Evolutionary conservation across 2,888 invertebrate species (phyloP).

Genomic region (Leptinotarsa tumamoca): DNA sequence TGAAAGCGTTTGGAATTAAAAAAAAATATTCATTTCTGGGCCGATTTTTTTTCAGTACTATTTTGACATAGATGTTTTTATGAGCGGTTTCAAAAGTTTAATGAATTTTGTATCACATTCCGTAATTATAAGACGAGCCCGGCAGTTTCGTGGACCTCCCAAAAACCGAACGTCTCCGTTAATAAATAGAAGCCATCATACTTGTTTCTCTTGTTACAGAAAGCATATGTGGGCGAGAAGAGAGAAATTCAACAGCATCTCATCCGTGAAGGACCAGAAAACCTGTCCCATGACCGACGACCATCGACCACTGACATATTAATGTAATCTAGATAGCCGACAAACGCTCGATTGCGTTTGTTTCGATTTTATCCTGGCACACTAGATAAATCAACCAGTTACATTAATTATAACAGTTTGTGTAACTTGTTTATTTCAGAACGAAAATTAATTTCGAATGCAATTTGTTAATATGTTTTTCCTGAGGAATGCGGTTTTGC

Average conservation of each 20-base stretch:
- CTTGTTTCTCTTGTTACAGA: conserved; percentile 57
- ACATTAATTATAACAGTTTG: conserved; percentile 42
- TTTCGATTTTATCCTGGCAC: conserved; percentile 27
- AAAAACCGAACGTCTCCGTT: conserved; percentile 1
- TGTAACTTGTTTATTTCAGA: conserved; percentile 41
- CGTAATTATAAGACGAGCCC: background rate
- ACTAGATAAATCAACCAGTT: conserved; percentile 31
- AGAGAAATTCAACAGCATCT: conserved; percentile 34
- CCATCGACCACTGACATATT: conserved; percentile 31
- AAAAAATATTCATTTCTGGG: too few species aligned
- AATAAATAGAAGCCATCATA: conserved; percentile 32
- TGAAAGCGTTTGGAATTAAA: too few species aligned
- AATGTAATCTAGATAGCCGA: conserved; percentile 36
- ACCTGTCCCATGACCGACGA: conserved; percentile 40
- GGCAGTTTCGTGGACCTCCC: conserved; percentile 18
- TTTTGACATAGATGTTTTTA: too few species aligned
- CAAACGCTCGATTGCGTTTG: conserved; percentile 32
- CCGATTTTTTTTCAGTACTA: too few species aligned
- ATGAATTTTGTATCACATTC: too few species aligned
- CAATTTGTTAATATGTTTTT: conserved; percentile 39
- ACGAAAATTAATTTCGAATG: conserved; percentile 38
- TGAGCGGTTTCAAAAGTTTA: too few species aligned
- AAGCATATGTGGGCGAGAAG: conserved; percentile 47
- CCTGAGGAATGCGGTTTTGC: conserved; percentile 34
- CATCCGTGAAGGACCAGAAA: conserved; percentile 29